Conservation (phyloP, 2,888 invertebrate genomes). For the Rhogogaster chlorosoma region DNA sequence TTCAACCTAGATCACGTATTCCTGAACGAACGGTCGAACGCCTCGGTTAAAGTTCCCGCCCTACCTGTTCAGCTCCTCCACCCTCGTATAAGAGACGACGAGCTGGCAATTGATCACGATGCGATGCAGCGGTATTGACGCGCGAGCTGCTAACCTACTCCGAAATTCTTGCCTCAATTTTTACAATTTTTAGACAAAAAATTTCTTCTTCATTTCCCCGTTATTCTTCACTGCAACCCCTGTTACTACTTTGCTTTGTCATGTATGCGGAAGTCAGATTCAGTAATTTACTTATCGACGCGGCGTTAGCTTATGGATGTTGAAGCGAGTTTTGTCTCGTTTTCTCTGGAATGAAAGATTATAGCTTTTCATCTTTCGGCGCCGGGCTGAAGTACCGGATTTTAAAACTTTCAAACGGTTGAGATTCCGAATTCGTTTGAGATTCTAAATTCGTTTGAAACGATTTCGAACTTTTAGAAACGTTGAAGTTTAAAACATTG, state of each 20-base stretch:
- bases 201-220: not conserved
- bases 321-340: not conserved
- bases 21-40: slow-evolving; percentile 59
- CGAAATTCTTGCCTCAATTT: slow-evolving; percentile 2
- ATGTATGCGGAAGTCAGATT: not conserved
- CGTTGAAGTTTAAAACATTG: no score
- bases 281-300: not conserved
- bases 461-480: no score
- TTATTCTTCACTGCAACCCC: not conserved
- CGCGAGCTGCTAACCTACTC: not conserved
- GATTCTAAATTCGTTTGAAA: no score
- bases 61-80: not conserved
- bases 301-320: not conserved
- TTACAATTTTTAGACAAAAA: not conserved
- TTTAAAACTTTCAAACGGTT: no score
- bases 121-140: slow-evolving; percentile 40
- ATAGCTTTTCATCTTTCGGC: not conserved
- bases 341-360: not conserved
- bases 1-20: slow-evolving; percentile 67
- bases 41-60: slow-evolving; percentile 25
- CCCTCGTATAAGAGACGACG: not conserved
- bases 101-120: slow-evolving; percentile 47
- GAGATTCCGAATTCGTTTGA: no score
- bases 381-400: no score
- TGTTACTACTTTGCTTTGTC: not conserved